Base-by-base conservation (phyloP, 2,888 invertebrate genomes). In the Xestia sexstrigata region DNA sequence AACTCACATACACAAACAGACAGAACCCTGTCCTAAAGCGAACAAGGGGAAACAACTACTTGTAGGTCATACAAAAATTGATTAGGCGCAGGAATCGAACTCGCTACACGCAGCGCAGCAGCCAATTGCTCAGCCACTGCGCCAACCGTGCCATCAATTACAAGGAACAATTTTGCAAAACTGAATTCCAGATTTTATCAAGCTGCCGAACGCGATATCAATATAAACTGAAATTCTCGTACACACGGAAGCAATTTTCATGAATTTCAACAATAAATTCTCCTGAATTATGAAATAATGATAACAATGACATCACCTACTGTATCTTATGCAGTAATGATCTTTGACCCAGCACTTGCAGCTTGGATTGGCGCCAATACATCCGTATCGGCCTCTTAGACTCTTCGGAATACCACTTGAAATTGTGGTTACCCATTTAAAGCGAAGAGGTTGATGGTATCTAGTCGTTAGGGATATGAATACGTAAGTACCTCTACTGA, bases 341-440 rank as follows among this genome's bases (percentile, higher is more conserved):
- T 55, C 75, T 80, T 81, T 55, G 71, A 65, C 81, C 70, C 4
- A 45, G 49, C 83, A 85, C 78, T 85, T 20, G n/a, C 45, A 55
- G 35, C 42, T 85, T 83, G 85, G 83, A 70, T 8, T 23, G n/a
- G 39, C 26, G 83, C 83, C 83, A 83, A 68, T 13, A 42, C 70
- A 73, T 73, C 45, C 81, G 35, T 68, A 62, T 70, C 55, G 7
- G 26, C n/a, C 20, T 60, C 52, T 69, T 30, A 26, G 42, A 42
- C 26, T 69, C 20, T 55, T 42, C 62, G 62, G 49, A 67, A n/a
- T 62, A 84, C 49, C 69, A 62, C 69, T 81, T 76, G 26, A 58
- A 70, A 63, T 23, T 62, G 9, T 77, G 58, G 62, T 67, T 77
- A 77, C 26, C 62, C 62, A 70, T 62, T 81, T 49, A 49, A 17